Percentiles rank a stretch among this genome's conserved stretches.
phyloP scores from a whole-genome alignment of 2,113 vertebrate species.

The Toxotes chatareus region DNA sequence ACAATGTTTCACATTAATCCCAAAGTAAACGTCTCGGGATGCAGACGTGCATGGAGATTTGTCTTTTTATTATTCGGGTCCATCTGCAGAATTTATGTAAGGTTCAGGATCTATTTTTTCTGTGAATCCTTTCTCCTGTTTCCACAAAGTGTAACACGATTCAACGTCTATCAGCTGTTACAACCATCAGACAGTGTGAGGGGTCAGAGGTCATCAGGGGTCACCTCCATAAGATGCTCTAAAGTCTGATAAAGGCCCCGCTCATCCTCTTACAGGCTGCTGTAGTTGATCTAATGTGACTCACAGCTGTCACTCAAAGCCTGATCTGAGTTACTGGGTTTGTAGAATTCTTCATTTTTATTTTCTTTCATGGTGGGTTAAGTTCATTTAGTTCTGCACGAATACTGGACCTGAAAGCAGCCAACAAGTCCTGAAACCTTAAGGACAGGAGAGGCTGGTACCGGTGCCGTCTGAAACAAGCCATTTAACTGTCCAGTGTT shows the following conservation, averaged over 20 bases:
- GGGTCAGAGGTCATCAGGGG: conserved; percentile 35
- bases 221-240: background rate
- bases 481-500: too few relatives aligned
- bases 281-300: conserved; percentile 22
- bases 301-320: conserved; percentile 22
- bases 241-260: background rate
- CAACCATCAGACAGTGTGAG: background rate
- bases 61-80: background rate
- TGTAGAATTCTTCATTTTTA: background rate
- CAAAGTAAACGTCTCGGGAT: background rate
- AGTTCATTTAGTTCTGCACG: background rate
- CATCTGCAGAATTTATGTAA: conserved; percentile 35
- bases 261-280: conserved; percentile 40
- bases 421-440: background rate
- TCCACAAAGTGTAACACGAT: background rate
- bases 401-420: background rate
- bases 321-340: background rate
- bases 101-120: background rate
- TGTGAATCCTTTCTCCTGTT: conserved; percentile 18
- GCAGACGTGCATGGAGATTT: background rate
- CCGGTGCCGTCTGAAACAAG: too few relatives aligned
- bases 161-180: conserved; percentile 10
- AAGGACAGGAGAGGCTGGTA: background rate
- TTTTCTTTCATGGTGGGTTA: background rate
- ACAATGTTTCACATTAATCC: background rate